Base-by-base conservation (phyloP, 30 jellyfish, hydroid and myxozoan species). In the Nemopilema nomurai region DNA sequence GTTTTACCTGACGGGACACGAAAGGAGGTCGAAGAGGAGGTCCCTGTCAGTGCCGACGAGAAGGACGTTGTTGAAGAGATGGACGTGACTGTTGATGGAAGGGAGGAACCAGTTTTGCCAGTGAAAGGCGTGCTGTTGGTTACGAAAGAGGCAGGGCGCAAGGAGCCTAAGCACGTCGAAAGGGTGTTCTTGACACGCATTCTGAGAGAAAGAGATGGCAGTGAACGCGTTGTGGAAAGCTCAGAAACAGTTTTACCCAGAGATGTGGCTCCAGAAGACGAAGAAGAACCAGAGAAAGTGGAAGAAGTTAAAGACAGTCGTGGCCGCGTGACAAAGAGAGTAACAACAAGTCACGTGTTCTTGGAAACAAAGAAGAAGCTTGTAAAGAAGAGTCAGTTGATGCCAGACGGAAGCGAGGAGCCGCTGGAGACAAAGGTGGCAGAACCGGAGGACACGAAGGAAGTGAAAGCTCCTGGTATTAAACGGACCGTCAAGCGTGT, bases 221-320 rank as follows among this genome's bases (percentile, higher is more conserved):
- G 65, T 25, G 96, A 86, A 51, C 85, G 84, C 29, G 80, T 91
- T 19, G 49, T 91, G 20, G 97, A 90, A 65, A 74, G 71, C 31
- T 90, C 96, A 16, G 96, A 84, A 77, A 77, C 93, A 17, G 87
- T 90, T 22, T 81, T 71, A 0, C 97, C 97, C 9, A n/a, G 85
- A 79, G 88, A 69, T 8, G 65, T 88, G 18, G 51, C 69, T 19
- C 86, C 96, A 3, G 97, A 85, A 33, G 97, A 90, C 24, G n/a
- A n/a, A n/a, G 86, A 82, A 19, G 90, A 79, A 28, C 84, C 82
- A 8, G 88, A 69, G 31, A 33, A 30, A 13, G 90, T 62, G 25
- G 91, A 84, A 21, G 91, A 76, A 16, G 74, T 24, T 32, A 74
- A 70, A 33, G 95, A 71, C 68, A 63, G 62, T 0, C 28, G 74